Evolutionary conservation across 2,113 vertebrate species (phyloP).

Genomic region (Oxyruncus cristatus): DNA sequence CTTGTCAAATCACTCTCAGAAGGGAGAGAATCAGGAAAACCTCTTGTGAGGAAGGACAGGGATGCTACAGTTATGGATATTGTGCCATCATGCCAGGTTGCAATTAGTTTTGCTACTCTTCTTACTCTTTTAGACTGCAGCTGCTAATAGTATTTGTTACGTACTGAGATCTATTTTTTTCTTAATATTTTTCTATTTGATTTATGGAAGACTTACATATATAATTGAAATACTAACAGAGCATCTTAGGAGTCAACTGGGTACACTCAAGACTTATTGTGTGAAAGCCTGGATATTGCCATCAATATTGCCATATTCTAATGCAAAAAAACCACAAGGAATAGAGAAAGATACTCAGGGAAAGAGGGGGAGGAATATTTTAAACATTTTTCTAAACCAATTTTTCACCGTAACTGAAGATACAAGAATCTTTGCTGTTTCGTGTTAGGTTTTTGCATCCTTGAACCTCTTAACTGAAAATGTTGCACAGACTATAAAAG

Average conservation of each 20-base stretch:
- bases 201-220: slow-evolving; percentile 22
- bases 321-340: slow-evolving; percentile 73
- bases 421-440: slow-evolving; percentile 74
- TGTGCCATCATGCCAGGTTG: slow-evolving; percentile 17
- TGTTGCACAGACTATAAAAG: not conserved
- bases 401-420: slow-evolving; percentile 77
- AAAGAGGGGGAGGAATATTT: slow-evolving; percentile 55
- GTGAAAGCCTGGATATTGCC: slow-evolving; percentile 79
- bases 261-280: slow-evolving; percentile 28
- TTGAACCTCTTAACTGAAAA: not conserved
- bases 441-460: slow-evolving; percentile 5
- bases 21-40: slow-evolving; percentile 12
- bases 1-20: slow-evolving; percentile 37
- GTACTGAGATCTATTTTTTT: slow-evolving; percentile 2
- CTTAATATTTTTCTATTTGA: slow-evolving; percentile 14
- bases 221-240: slow-evolving; percentile 49
- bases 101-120: slow-evolving; percentile 30
- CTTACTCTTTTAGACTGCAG: slow-evolving; percentile 9
- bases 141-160: not conserved
- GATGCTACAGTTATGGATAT: not conserved
- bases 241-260: slow-evolving; percentile 13
- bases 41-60: slow-evolving; percentile 6
- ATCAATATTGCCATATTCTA: slow-evolving; percentile 79
- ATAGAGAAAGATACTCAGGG: slow-evolving; percentile 67
- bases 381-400: not conserved